Base-by-base conservation (phyloP, 1,140 invertebrate genomes). In the Mycetomoellerius zeteki region DNA sequence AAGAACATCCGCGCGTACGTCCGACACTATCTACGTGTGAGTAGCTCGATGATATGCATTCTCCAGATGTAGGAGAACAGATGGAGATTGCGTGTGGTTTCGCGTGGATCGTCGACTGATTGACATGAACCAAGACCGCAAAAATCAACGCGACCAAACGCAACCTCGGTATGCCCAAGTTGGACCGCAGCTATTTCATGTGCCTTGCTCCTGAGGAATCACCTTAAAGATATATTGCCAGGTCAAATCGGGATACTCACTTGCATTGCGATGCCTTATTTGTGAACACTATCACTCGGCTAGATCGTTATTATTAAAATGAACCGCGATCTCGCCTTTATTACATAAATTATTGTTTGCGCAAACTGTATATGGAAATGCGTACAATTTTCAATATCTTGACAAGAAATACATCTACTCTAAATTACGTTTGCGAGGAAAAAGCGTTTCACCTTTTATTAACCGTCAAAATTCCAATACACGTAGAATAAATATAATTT, bases 51-150 rank as follows among this genome's bases (percentile, higher is more conserved):
- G 33, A 69, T 78, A 87, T 67, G 67, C 67, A 64, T 65, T 69
- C 58, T 71, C 58, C 88, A 89, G 75, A 86, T 72, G 62, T 73
- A 69, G 76, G 71, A 71, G 87, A 86, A 82, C 89, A 84, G 86
- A 90, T 86, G 76, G 86, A 90, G 81, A 90, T 90, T 90, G 89
- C 89, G 81, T 90, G 89, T 86, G 89, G 89, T 90, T 90, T 90
- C 52, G 56, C 86, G 75, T 86, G 89, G 89, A 89, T 90, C 80
- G 89, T 56, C 78, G 78, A 86, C 86, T 90, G 89, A 90, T 90
- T 85, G 89, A 90, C 89, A 84, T 78, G 80, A 85, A 64, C n/a
- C 62, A 62, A 90, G 89, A 90, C 89, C 89, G 81, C 89, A 90
- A 90, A 90, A 90, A 90, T 90, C 80, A 90, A 81, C 88, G 89